phyloP scores from a whole-genome alignment of 2,888 invertebrate genomes.

The Schrankia costaestrigalis region DNA sequence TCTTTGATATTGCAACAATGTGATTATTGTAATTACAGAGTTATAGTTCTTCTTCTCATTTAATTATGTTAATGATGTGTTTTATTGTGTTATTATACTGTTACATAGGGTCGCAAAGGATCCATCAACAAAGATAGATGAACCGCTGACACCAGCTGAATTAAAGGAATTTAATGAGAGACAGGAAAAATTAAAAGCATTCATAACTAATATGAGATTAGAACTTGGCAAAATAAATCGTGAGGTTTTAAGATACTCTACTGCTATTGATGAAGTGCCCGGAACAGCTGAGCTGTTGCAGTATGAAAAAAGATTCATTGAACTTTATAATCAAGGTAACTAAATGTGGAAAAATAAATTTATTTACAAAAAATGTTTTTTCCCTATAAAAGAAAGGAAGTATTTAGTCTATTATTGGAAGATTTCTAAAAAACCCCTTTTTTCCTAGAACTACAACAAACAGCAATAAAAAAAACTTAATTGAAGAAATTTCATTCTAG shows the following conservation, averaged over 20 bases:
- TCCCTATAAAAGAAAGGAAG: too few species aligned
- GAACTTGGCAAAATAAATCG: slow-evolving; percentile 90
- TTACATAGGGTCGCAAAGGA: slow-evolving; percentile 47
- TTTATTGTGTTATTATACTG: background rate
- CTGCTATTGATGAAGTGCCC: slow-evolving; percentile 95
- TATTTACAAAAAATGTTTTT: too few species aligned
- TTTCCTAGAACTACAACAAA: too few species aligned
- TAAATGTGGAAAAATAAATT: too few species aligned
- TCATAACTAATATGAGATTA: slow-evolving; percentile 69
- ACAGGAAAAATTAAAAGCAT: slow-evolving; percentile 60
- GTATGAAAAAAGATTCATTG: slow-evolving; percentile 97
- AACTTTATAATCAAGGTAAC: slow-evolving; percentile 95
- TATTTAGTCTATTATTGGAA: too few species aligned
- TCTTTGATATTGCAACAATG: too few species aligned
- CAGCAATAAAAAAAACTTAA: too few species aligned
- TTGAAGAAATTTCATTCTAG: too few species aligned
- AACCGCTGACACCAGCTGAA: slow-evolving; percentile 61
- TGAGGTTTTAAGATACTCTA: slow-evolving; percentile 88
- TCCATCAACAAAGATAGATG: slow-evolving; percentile 47
- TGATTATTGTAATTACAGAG: too few species aligned
- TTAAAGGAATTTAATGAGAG: slow-evolving; percentile 63
- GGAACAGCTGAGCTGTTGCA: slow-evolving; percentile 95
- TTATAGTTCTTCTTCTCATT: too few species aligned
- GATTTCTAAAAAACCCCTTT: too few species aligned
- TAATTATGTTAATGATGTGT: too few species aligned